Conservation (phyloP, 2,888 invertebrate genomes). For the Apoderus coryli region DNA sequence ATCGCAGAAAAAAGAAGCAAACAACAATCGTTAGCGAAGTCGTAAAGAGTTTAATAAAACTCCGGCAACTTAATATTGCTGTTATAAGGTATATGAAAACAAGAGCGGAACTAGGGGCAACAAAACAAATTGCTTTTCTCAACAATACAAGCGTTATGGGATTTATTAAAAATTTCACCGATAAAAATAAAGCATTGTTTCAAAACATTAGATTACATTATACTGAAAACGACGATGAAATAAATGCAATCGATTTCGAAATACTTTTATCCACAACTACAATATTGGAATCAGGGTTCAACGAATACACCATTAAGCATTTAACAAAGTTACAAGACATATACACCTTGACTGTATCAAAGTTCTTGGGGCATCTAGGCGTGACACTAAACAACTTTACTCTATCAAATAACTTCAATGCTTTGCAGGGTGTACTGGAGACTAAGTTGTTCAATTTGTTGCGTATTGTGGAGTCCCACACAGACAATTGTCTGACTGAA, state of each 20-base stretch:
- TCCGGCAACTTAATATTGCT: slow-evolving; percentile 13
- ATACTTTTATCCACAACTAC: too few species aligned
- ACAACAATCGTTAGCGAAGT: slow-evolving; percentile 10
- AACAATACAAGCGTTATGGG: slow-evolving; percentile 10
- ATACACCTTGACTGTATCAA: slow-evolving; percentile 18
- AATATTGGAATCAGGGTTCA: too few species aligned
- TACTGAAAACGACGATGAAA: too few species aligned
- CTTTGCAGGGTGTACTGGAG: too few species aligned
- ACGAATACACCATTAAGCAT: too few species aligned
- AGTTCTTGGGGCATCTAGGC: slow-evolving; percentile 19
- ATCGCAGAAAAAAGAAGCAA: slow-evolving; percentile 8
- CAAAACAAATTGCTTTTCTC: slow-evolving; percentile 8
- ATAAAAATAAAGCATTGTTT: slow-evolving; percentile 11
- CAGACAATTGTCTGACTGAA: too few species aligned
- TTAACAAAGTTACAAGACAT: slow-evolving; percentile 17
- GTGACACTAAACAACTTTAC: slow-evolving; percentile 13
- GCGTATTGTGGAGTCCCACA: too few species aligned
- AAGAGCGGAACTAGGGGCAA: slow-evolving; percentile 14
- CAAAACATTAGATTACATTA: too few species aligned
- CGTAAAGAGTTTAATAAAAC: slow-evolving; percentile 14
- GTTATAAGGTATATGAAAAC: slow-evolving; percentile 17
- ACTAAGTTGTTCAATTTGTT: too few species aligned
- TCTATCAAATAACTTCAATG: too few species aligned
- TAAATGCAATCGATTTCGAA: too few species aligned
- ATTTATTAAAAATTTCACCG: slow-evolving; percentile 7